Evolutionary conservation across 2,797 vertebrate genomes (phyloP).

Genomic region (Chanos chanos): DNA sequence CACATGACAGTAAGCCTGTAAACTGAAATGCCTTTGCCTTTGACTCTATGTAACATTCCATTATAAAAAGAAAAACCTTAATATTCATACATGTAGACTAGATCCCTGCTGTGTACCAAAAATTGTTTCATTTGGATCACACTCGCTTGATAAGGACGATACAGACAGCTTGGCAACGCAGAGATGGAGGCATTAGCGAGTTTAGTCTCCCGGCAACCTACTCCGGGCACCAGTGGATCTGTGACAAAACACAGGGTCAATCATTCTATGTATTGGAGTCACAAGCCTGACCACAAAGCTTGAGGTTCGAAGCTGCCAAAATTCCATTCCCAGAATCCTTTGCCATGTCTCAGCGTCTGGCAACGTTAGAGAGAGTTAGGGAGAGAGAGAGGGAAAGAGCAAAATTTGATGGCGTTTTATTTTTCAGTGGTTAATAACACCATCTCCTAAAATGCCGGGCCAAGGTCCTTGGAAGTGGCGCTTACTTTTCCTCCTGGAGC

Average conservation of each 20-base stretch:
- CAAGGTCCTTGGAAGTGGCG: slow-evolving; percentile 50
- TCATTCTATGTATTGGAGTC: slow-evolving; percentile 46
- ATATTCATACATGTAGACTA: background rate
- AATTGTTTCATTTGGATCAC: background rate
- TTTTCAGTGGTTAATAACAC: slow-evolving; percentile 57
- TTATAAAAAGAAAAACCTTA: background rate
- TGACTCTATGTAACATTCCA: background rate
- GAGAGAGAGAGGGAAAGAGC: slow-evolving; percentile 45
- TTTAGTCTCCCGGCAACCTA: too few species aligned
- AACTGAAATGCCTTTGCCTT: background rate
- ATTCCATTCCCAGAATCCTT: slow-evolving; percentile 56
- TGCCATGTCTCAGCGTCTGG: slow-evolving; percentile 52
- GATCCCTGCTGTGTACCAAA: background rate
- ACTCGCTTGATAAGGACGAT: background rate
- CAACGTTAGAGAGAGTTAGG: too few species aligned
- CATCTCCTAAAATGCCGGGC: slow-evolving; percentile 44
- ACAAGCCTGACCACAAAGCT: slow-evolving; percentile 45
- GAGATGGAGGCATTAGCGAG: background rate
- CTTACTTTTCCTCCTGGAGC: slow-evolving; percentile 48
- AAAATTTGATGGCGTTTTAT: slow-evolving; percentile 48
- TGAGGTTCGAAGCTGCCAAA: slow-evolving; percentile 45
- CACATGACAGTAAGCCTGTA: background rate
- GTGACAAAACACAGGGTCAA: slow-evolving; percentile 40
- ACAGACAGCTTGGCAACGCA: background rate
- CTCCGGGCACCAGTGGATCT: slow-evolving; percentile 21